Base-by-base conservation (phyloP, 2,797 vertebrate genomes). In the Carcharodon carcharias region DNA sequence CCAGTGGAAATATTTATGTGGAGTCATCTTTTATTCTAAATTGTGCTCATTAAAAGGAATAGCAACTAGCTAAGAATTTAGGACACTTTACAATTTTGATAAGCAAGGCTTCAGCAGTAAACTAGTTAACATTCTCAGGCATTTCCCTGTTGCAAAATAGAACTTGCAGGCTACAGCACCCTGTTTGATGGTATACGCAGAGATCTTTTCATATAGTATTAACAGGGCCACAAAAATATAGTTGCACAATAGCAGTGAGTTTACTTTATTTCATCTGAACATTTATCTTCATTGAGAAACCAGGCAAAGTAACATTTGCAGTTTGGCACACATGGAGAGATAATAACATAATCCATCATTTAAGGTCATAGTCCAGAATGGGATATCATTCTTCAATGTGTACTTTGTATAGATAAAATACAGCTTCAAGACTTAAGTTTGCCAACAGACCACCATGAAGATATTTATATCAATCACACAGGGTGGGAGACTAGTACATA, bases 391-490 rank as follows among this genome's bases (percentile, higher is more conserved):
- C n/a, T 93, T 93, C 91, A 67, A 26, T 93, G 61, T 93, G 61
- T 93, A 93, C 61, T 93, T 91, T 93, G 23, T 93, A 63, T 63
- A 45, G 63, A 67, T 67, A 93, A 67, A 93, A 67, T 93, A 93
- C 4, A 23, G 91, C n/a, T 93, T 40, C 40, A 93, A 67, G 63
- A 67, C n/a, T 93, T 93, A 45, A 45, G 63, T 67, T 93, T 93
- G 91, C 91, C 63, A 93, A 40, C 63, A 40, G 91, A 93, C 91
- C 91, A 93, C 91, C 91, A 45, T 67, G 91, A 93, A 93, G n/a
- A 93, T 93, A 63, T 93, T 93, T 93, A 93, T 93, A 45, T 67
- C 91, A 93, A 67, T 67, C 9, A 67, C n/a, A 67, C 82, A 93
- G 91, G 21, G 63, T 67, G 61, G 63, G n/a, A 93, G 91, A 45